Base-by-base conservation (phyloP, 2,797 vertebrate genomes). In the Melanotaenia nigrans region DNA sequence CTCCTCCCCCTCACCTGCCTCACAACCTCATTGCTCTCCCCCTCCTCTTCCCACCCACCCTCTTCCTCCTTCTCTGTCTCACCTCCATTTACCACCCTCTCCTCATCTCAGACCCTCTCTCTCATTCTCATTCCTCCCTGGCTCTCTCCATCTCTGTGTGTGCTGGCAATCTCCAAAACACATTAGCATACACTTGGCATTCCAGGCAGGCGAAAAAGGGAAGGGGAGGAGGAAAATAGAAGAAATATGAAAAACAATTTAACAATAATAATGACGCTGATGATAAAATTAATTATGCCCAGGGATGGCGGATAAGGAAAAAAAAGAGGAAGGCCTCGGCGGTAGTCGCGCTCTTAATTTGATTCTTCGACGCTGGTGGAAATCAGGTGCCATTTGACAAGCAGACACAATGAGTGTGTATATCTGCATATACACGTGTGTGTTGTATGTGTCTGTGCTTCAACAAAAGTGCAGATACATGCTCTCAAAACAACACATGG, bases 101-200 rank as follows among this genome's bases (percentile, higher is more conserved):
- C 81, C 78, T 85, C 87, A 92, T 84, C 89, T 92, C 90, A 93
- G 91, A 81, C 92, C 90, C 84, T 89, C 90, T 89, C 90, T 90
- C 88, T 90, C 92, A 91, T 94, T 94, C 93, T 90, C 85, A 88
- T 86, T 90, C 85, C 86, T 92, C 90, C 92, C 83, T 92, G 83
- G 89, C 92, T 89, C 93, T 92, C 89, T 92, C 92, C 82, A 81
- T 88, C 90, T 90, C 84, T 88, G 92, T 93, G 82, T 73, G 61
- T 18, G 54, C 85, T 85, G 83, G 86, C 90, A 92, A 90, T 92
- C 92, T 93, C 90, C 82, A 87, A 89, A 93, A 95, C 89, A 94
- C 95, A 97, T 97, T 97, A 97, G 95, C 97, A 98, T 97, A 95
- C 92, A 95, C 95, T 98, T 97, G 96, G 95, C 95, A 97, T 97